Conservation (phyloP, 2,888 invertebrate genomes). For the Zygogramma bicolorata region DNA sequence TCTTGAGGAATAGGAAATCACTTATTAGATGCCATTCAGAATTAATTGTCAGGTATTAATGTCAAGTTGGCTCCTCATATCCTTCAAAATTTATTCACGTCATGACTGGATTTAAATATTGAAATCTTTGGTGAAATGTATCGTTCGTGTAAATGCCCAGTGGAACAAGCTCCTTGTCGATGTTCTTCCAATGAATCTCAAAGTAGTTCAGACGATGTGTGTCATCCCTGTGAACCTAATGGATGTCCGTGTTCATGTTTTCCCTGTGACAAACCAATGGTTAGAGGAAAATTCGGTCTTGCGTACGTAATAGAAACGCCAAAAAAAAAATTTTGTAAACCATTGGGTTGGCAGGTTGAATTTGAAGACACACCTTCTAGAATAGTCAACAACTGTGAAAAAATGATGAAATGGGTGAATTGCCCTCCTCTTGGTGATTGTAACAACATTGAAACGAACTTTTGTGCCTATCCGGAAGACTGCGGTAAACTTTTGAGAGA, state of each 20-base stretch:
- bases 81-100: conserved; percentile 14
- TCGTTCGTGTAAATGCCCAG: conserved; percentile 8
- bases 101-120: background rate
- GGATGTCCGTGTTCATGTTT: background rate
- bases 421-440: conserved; percentile 54
- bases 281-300: conserved; percentile 61
- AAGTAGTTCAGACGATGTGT: conserved; percentile 7
- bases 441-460: conserved; percentile 15
- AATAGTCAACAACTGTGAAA: conserved; percentile 58
- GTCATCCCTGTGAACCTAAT: background rate
- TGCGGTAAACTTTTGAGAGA: conserved; percentile 11
- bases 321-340: conserved; percentile 52
- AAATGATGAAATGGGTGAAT: conserved; percentile 61
- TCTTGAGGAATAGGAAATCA: no score
- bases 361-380: conserved; percentile 61
- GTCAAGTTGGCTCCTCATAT: background rate
- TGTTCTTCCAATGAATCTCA: conserved; percentile 7
- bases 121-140: conserved; percentile 11
- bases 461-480: conserved; percentile 12
- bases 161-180: background rate
- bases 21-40: no score
- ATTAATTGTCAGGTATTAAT: no score
- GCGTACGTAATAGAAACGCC: conserved; percentile 61
- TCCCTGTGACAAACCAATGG: conserved; percentile 25
- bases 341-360: conserved; percentile 63